Percentiles rank a stretch among this genome's conserved stretches.
Conservation (phyloP, 1,140 invertebrate species). For the Charaxes varanes region DNA sequence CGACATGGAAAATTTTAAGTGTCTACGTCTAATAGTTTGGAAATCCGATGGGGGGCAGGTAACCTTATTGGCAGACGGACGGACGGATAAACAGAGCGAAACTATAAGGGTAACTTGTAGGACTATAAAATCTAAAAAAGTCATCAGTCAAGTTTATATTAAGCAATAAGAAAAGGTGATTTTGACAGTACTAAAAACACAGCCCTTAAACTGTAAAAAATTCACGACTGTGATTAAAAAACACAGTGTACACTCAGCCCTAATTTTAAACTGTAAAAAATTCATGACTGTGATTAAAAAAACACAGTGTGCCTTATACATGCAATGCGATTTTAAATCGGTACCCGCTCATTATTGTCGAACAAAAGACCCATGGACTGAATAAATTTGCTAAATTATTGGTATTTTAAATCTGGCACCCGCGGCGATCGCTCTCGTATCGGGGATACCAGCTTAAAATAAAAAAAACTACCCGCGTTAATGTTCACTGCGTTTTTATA, state of each 20-base stretch:
- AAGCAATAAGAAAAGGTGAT: too few relatives aligned
- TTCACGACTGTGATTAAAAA: background rate
- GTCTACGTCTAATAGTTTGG: too few relatives aligned
- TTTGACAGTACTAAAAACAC: too few relatives aligned
- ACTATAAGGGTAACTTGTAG: too few relatives aligned
- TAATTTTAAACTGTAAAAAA: too few relatives aligned
- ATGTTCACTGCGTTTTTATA: background rate
- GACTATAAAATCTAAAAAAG: too few relatives aligned
- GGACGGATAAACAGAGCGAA: too few relatives aligned
- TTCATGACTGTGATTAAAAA: background rate
- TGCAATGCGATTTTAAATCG: slow-evolving; percentile 41
- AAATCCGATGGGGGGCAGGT: too few relatives aligned
- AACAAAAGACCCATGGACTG: slow-evolving; percentile 46
- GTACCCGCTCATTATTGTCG: slow-evolving; percentile 40
- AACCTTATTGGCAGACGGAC: too few relatives aligned
- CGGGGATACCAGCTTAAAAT: background rate
- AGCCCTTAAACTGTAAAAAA: too few relatives aligned
- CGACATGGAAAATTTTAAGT: too few relatives aligned
- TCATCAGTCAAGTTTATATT: too few relatives aligned
- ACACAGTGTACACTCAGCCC: background rate
- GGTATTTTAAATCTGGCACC: slow-evolving; percentile 38
- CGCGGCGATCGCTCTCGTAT: slow-evolving; percentile 31
- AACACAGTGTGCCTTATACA: slow-evolving; percentile 1
- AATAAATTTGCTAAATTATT: slow-evolving; percentile 59
- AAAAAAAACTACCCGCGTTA: slow-evolving; percentile 3